Conservation (phyloP, 2,113 vertebrate genomes). For the Oreocharis arfaki region DNA sequence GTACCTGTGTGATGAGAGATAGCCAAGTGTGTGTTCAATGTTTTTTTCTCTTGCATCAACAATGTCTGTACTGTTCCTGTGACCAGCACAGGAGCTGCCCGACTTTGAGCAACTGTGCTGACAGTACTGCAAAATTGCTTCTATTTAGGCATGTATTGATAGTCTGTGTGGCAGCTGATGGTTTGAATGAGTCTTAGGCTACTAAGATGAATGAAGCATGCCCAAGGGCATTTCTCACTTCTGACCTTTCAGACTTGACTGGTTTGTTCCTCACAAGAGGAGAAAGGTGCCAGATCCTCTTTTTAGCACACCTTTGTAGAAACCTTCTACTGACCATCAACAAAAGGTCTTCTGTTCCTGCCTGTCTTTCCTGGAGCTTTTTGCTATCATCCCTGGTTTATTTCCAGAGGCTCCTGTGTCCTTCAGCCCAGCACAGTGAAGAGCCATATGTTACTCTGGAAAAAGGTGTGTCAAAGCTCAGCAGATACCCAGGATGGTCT, state of each 20-base stretch:
- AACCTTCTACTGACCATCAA: background rate
- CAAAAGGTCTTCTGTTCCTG: background rate
- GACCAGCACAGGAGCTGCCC: background rate
- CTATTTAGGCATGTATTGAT: background rate
- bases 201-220: background rate
- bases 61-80: background rate
- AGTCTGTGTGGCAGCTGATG: background rate
- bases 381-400: background rate
- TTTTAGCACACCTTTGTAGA: background rate
- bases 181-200: background rate
- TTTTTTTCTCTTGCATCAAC: background rate
- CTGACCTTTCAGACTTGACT: background rate
- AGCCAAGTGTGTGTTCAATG: background rate
- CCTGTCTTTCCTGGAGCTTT: background rate
- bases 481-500: background rate
- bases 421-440: background rate
- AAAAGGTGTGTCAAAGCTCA: background rate
- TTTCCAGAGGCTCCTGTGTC: background rate
- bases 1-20: background rate
- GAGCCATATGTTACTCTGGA: background rate
- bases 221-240: background rate
- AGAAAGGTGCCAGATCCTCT: background rate
- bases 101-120: background rate
- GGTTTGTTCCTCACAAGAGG: background rate
- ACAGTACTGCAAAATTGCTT: background rate